Base-by-base conservation (phyloP, 2,888 invertebrate species). In the Oscheius sp. region DNA sequence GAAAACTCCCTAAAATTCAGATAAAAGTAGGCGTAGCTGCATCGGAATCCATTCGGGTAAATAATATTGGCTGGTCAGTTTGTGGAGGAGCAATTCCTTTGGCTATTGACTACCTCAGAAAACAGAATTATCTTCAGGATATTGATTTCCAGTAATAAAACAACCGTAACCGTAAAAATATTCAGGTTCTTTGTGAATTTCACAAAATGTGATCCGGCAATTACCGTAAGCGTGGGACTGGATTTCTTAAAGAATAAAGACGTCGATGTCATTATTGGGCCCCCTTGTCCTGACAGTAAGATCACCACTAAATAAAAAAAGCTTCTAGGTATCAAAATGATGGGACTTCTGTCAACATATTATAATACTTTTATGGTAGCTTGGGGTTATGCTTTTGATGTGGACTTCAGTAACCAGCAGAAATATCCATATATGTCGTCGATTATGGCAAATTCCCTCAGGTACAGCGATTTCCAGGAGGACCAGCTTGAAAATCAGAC, bases 211-310 rank as follows among this genome's bases (percentile, higher is more conserved):
- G 76, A 77, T 25, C 56, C 61, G 2, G 73, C 75, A 1, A 23
- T 12, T 3, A 72, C 78, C 2, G 76, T 73, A 18, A 43, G 49
- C 12, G 75, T 72, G 1, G 80, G 75, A 0, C 25, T 80, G 0
- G 71, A 84, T 46, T 77, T 86, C 64, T 75, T 85, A 46, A 72
- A 71, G 9, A 68, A 79, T 12, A 35, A 77, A 13, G 72, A 76
- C 21, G 79, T 83, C 1, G 84, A 86, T 59, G 78, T 80, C 2
- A 46, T 85, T 2, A 76, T 85, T 35, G 83, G 80, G 16, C 78
- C 85, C 0, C 80, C 85, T 0, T 85, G 85, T 63, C 61, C 76
- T 0, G 45, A 72, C 16, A 43, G 76, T 76, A 23, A 64, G 45
- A 45, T 7, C 1, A 2, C 18, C 18, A 7, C 2, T 3, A 5